Base-by-base conservation (phyloP, 2,113 vertebrate species). In the Psephotus haematonotus region DNA sequence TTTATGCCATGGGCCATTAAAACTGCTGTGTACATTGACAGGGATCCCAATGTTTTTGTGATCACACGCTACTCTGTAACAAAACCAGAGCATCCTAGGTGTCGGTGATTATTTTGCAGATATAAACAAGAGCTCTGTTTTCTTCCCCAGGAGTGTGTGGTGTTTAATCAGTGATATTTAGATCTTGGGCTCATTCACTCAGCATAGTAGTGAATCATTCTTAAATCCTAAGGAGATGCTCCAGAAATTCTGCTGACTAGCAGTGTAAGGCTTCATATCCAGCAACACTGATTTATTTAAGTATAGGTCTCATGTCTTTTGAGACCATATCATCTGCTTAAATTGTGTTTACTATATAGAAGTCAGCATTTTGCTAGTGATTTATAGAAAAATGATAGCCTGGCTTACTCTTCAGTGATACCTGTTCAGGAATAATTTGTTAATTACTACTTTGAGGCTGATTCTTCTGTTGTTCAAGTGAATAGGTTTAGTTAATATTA, bases 401-500 rank as follows among this genome's bases (percentile, higher is more conserved):
- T 88, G 75, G 81, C 82, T 96, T 92, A 88, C 90, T 97, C 88
- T 92, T 92, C 94, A 97, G 95, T 70, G 69, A 95, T 91, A 95
- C 92, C 95, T 97, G 94, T 94, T 97, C 95, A 91, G 94, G 91
- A 97, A 84, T 97, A 98, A 98, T 98, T 98, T 97, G 97, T 96
- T 98, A 98, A 98, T 98, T 98, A 90, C 94, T 92, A 89, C 96
- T 98, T 97, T 41, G 43, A 87, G n/a, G 91, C 92, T 83, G 95
- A 93, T 95, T 95, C 68, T 97, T 93, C 55, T 93, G 94, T 96
- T 96, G 94, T 96, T 98, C 94, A 81, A 82, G 95, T 97, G 85
- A 97, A 78, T 90, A 92, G 92, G 63, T 97, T 97, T 72, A 64
- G 94, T 97, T 97, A 98, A 97, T 97, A 97, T 97, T 90, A 91